Conservation (phyloP, 2,113 vertebrate species). For the Dipodomys ordii region DNA sequence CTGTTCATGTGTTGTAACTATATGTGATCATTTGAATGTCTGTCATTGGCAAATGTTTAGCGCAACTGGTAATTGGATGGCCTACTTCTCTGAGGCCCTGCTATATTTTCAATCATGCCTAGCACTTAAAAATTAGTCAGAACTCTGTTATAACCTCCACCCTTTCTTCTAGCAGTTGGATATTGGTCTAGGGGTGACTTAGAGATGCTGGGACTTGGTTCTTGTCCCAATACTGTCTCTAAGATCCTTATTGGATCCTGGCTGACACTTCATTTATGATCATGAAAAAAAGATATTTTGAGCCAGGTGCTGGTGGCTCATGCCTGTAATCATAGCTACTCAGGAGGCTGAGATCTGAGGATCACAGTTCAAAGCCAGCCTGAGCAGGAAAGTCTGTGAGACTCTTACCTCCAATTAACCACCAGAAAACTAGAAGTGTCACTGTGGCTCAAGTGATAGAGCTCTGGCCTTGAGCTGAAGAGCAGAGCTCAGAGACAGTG, state of each 20-base stretch:
- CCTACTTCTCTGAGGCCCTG: background rate
- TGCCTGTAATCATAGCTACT: too few relatives aligned
- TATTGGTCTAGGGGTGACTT: background rate
- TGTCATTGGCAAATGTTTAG: conserved; percentile 10
- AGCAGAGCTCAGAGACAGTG: too few relatives aligned
- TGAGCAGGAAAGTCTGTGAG: too few relatives aligned
- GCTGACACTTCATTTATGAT: background rate
- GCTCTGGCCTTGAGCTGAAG: too few relatives aligned
- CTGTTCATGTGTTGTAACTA: background rate
- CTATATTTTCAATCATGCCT: background rate
- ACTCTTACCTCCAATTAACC: too few relatives aligned
- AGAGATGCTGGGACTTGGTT: background rate
- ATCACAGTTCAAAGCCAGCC: too few relatives aligned
- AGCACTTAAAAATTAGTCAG: background rate
- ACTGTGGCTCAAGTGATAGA: too few relatives aligned
- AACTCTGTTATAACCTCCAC: background rate
- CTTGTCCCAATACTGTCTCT: background rate
- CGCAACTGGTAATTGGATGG: background rate
- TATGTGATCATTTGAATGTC: background rate
- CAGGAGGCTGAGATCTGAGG: too few relatives aligned
- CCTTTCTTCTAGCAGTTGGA: background rate
- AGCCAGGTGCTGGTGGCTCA: too few relatives aligned
- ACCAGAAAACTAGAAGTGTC: too few relatives aligned
- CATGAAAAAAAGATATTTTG: background rate
- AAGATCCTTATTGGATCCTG: background rate